Percentiles rank a stretch among this genome's conserved stretches.
phyloP scores from a whole-genome alignment of 2,113 vertebrate species.

The Nibea albiflora region DNA sequence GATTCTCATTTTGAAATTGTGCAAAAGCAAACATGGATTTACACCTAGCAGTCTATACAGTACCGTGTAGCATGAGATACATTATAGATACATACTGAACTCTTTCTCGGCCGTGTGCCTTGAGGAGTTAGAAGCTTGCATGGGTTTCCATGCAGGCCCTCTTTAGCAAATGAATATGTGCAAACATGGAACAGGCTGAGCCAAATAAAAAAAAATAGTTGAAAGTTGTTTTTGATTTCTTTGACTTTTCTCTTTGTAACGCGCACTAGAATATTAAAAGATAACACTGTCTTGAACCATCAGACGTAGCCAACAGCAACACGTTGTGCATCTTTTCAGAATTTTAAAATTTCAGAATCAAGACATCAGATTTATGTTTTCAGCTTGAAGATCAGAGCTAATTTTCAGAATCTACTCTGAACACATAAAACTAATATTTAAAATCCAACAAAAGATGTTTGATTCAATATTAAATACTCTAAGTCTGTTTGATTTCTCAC shows the following conservation, averaged over 20 bases:
- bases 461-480: conserved; percentile 4
- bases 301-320: background rate
- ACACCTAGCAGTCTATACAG: background rate
- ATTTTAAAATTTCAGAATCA: background rate
- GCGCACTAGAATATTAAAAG: background rate
- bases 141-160: background rate
- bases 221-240: background rate
- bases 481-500: background rate
- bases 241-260: too few relatives aligned
- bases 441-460: conserved; percentile 7
- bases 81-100: background rate
- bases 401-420: conserved; percentile 2
- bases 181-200: background rate
- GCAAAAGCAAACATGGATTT: background rate
- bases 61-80: background rate
- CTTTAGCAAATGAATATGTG: background rate
- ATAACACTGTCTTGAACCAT: background rate
- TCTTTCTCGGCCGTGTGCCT: background rate
- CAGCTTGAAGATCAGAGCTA: background rate
- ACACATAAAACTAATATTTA: background rate
- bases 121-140: background rate
- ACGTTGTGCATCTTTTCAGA: background rate
- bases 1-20: background rate
- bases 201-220: background rate
- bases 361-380: conserved; percentile 18